Base-by-base conservation (phyloP, 2,797 vertebrate species). In the Geotrypetes seraphini region DNA sequence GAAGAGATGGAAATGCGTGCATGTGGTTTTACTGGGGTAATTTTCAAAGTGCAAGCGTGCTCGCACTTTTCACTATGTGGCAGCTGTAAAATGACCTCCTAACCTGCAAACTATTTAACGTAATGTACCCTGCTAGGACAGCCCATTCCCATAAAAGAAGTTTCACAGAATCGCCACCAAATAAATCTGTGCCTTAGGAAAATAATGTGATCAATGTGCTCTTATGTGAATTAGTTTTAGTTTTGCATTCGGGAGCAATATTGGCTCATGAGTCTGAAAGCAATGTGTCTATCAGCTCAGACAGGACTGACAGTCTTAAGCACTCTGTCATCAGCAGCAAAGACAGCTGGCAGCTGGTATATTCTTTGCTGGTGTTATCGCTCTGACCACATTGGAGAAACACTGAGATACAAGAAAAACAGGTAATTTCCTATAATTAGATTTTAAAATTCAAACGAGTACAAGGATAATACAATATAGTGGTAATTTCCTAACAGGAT, bases 121-220 rank as follows among this genome's bases (percentile, higher is more conserved):
- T n/a, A n/a, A n/a, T n/a, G n/a, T n/a, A n/a, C n/a, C n/a, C n/a
- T n/a, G n/a, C n/a, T n/a, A n/a, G n/a, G n/a, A n/a, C n/a, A n/a
- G n/a, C n/a, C n/a, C n/a, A n/a, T n/a, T n/a, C n/a, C n/a, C n/a
- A n/a, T n/a, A n/a, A n/a, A n/a, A n/a, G n/a, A n/a, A n/a, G n/a
- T n/a, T n/a, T n/a, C n/a, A n/a, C n/a, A n/a, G n/a, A n/a, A n/a
- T n/a, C n/a, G n/a, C n/a, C n/a, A n/a, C n/a, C n/a, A n/a, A n/a
- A n/a, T n/a, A n/a, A n/a, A n/a, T n/a, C n/a, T n/a, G n/a, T n/a
- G n/a, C n/a, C n/a, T n/a, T 12, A 36, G 25, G 19, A 18, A 40
- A 53, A 52, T 11, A 43, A 46, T 52, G 1, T 50, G 50, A 64
- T 67, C 57, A 59, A 46, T 40, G 8, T 67, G 52, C 34, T 46